Conservation (phyloP, 35 echinoderm and acorn worm genomes). For the Diadema setosum region DNA sequence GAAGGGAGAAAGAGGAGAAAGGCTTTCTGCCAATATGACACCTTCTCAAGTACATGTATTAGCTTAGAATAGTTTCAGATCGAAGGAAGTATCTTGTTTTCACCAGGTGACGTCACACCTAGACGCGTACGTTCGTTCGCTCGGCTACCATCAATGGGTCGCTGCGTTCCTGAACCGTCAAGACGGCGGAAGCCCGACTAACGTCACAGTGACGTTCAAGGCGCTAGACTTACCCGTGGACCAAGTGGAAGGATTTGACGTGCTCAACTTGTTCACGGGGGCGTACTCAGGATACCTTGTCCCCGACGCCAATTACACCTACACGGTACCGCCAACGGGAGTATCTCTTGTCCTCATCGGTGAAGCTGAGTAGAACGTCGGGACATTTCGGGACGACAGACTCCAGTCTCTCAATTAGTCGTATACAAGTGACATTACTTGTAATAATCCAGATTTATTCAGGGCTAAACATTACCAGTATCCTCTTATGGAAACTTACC, state of each 20-base stretch:
- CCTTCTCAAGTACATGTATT: too few relatives aligned
- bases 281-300: conserved; percentile 47
- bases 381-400: background rate
- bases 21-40: too few relatives aligned
- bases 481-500: too few relatives aligned
- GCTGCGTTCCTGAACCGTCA: conserved; percentile 28
- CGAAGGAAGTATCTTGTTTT: too few relatives aligned
- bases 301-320: conserved; percentile 29
- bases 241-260: conserved; percentile 38
- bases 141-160: background rate
- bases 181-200: background rate
- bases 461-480: too few relatives aligned
- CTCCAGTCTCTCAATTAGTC: background rate
- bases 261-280: conserved; percentile 28
- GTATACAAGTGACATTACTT: too few relatives aligned
- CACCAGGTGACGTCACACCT: background rate
- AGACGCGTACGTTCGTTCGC: conserved; percentile 23
- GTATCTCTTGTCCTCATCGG: conserved; percentile 29
- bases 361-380: conserved; percentile 1
- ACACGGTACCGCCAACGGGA: conserved; percentile 9
- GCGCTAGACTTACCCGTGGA: conserved; percentile 12
- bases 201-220: conserved; percentile 24
- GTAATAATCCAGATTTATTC: too few relatives aligned
- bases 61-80: too few relatives aligned
- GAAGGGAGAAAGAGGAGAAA: too few relatives aligned